Conservation (phyloP, 2,797 vertebrate species). For the Esox masquinongy region DNA sequence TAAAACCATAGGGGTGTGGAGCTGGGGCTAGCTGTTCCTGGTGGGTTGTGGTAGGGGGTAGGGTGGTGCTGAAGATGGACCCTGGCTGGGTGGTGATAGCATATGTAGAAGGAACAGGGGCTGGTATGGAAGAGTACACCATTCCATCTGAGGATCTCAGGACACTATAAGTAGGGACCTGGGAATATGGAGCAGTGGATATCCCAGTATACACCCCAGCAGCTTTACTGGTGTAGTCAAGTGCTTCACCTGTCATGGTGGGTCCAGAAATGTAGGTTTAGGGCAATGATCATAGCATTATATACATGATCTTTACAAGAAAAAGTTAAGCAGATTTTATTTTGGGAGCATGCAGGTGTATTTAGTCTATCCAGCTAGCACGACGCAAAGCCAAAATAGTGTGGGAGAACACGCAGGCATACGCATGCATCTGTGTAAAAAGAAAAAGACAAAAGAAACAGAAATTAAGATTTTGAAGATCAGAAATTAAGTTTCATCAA, state of each 20-base stretch:
- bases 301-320: slow-evolving; percentile 53
- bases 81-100: slow-evolving; percentile 97
- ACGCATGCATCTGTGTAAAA: slow-evolving; percentile 89
- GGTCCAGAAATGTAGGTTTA: slow-evolving; percentile 66
- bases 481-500: slow-evolving; percentile 14
- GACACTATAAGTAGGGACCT: slow-evolving; percentile 84
- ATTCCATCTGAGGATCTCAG: slow-evolving; percentile 91
- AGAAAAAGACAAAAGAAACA: slow-evolving; percentile 69
- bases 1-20: slow-evolving; percentile 85
- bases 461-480: slow-evolving; percentile 60
- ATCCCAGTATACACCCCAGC: slow-evolving; percentile 81
- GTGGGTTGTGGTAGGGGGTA: slow-evolving; percentile 69
- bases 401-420: slow-evolving; percentile 92
- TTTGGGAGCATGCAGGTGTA: slow-evolving; percentile 85
- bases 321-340: slow-evolving; percentile 73
- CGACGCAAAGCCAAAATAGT: slow-evolving; percentile 86
- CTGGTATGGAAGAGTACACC: slow-evolving; percentile 92
- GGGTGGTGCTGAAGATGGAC: slow-evolving; percentile 86
- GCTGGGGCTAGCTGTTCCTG: slow-evolving; percentile 80
- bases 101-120: slow-evolving; percentile 90
- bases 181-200: slow-evolving; percentile 83
- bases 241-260: slow-evolving; percentile 93
- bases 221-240: slow-evolving; percentile 97
- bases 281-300: slow-evolving; percentile 73
- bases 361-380: slow-evolving; percentile 83